Conservation (phyloP, 2,888 invertebrate genomes). For the Lepidochitona cinerea region DNA sequence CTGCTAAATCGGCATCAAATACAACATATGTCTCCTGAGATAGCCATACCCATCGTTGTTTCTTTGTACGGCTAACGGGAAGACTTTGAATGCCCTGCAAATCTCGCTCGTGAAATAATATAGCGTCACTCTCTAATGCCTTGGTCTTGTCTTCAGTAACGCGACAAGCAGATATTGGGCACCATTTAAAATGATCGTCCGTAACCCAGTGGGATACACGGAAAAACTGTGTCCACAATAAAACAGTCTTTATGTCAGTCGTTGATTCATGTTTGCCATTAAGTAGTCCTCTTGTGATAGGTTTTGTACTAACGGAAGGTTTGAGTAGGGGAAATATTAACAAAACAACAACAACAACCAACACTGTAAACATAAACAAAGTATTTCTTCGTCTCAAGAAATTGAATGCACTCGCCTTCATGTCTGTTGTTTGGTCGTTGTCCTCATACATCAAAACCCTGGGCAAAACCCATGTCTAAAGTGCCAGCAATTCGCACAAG, state of each 20-base stretch:
- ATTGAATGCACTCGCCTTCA: too few relatives aligned
- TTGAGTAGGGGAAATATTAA: too few relatives aligned
- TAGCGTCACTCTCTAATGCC: not conserved
- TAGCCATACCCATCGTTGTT: not conserved
- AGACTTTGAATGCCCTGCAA: not conserved
- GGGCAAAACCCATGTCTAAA: too few relatives aligned
- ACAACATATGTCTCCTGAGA: not conserved
- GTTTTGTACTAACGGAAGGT: too few relatives aligned
- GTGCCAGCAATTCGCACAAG: too few relatives aligned
- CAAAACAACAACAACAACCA: not conserved
- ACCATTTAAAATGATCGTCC: not conserved
- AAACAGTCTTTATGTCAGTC: not conserved
- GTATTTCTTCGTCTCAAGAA: not conserved
- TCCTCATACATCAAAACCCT: too few relatives aligned
- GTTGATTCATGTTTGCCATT: too few relatives aligned
- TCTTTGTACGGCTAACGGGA: not conserved
- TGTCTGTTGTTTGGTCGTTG: too few relatives aligned
- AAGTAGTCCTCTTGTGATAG: too few relatives aligned
- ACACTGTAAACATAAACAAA: not conserved
- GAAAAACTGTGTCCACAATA: slow-evolving; percentile 11
- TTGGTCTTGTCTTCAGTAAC: not conserved
- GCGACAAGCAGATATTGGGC: not conserved
- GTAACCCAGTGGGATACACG: not conserved
- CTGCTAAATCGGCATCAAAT: not conserved
- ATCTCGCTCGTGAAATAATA: not conserved